Percentiles rank a stretch among this genome's conserved stretches.
These are phyloP conservation scores for Nebria salina DNA, from an alignment of 2,888 invertebrate species.

Conservation along the genomic window DNA sequence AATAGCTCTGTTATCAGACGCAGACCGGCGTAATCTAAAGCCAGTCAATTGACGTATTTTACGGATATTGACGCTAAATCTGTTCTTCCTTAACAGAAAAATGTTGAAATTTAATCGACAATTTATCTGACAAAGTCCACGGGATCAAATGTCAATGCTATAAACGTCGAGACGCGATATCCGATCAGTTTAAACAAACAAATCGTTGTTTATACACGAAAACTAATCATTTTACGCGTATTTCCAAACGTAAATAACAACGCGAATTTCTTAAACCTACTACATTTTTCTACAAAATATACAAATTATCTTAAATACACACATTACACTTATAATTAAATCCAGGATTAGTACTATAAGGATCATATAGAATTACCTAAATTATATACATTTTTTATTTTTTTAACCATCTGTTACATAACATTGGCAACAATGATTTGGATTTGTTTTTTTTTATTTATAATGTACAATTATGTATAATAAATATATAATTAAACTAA, in stretches of 20 bases:
- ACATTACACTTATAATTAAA: background rate
- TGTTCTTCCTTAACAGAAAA: background rate
- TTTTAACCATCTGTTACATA: slow-evolving; percentile 20
- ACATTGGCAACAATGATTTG: slow-evolving; percentile 11
- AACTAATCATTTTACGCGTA: background rate
- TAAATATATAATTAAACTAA: slow-evolving; percentile 16
- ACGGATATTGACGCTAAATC: background rate
- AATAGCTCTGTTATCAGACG: background rate
- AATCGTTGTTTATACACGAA: background rate
- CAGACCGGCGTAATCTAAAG: background rate
- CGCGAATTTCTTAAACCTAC: background rate
- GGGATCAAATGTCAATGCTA: background rate
- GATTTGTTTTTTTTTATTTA: slow-evolving; percentile 15
- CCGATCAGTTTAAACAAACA: background rate
- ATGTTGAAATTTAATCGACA: background rate
- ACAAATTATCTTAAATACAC: too few species aligned
- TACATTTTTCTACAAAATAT: too few species aligned
- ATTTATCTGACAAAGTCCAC: background rate
- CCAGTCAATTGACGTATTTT: background rate
- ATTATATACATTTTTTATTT: slow-evolving; percentile 27
- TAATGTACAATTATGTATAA: slow-evolving; percentile 31
- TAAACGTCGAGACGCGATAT: background rate
- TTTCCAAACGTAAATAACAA: background rate
- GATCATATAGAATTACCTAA: background rate
- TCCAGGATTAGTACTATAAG: background rate